Evolutionary conservation across 2,113 vertebrate genomes (phyloP).

Genomic region (Hipposideros armiger): DNA sequence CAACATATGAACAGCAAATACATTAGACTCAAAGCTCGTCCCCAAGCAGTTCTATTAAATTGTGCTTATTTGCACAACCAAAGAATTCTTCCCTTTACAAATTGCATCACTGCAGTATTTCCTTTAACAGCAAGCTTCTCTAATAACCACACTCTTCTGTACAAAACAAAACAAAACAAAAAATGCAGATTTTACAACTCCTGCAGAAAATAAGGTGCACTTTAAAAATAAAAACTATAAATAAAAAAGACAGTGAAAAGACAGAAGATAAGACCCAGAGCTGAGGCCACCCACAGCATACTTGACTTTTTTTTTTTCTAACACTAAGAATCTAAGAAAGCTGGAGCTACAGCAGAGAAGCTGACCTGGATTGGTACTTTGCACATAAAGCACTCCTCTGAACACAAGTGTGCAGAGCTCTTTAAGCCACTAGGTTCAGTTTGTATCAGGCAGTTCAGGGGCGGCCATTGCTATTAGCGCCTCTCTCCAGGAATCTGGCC

Average conservation of each 20-base stretch:
- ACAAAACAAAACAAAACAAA: not conserved
- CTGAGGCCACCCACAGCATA: not conserved
- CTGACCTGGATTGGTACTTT: not conserved
- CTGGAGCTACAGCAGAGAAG: not conserved
- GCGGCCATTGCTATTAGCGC: not conserved
- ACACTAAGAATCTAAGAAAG: not conserved
- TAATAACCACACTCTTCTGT: not conserved
- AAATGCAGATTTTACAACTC: conserved; percentile 34
- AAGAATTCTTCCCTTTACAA: conserved; percentile 51
- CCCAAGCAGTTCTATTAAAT: not conserved
- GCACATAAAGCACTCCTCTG: not conserved
- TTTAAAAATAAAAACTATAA: not conserved
- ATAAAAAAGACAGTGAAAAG: not conserved
- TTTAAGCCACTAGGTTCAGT: not conserved
- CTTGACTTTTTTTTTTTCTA: not conserved
- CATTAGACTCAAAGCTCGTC: not conserved
- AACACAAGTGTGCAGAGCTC: not conserved
- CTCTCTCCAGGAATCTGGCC: not conserved
- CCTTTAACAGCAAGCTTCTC: conserved; percentile 39
- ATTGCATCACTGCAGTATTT: not conserved
- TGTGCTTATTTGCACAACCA: not conserved
- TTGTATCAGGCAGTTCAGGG: not conserved
- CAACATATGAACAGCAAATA: conserved; percentile 27
- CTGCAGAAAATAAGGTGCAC: not conserved
- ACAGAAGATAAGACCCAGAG: not conserved